phyloP scores from a whole-genome alignment of 2,113 vertebrate genomes.

The Chaetura pelagica region DNA sequence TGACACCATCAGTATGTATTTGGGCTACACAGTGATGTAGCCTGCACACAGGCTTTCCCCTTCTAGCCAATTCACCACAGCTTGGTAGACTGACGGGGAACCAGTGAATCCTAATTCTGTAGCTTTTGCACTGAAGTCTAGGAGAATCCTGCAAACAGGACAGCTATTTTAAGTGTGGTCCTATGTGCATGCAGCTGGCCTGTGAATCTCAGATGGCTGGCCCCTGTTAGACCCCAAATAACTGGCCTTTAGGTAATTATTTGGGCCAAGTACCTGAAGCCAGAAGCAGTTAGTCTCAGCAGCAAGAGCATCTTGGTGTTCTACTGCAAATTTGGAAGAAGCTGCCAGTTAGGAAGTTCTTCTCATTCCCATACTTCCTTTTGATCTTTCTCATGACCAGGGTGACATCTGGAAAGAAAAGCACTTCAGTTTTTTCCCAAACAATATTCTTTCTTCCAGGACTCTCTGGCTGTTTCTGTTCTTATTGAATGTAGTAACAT shows the following conservation, averaged over 20 bases:
- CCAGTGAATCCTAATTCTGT: background rate
- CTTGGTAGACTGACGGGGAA: background rate
- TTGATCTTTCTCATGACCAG: background rate
- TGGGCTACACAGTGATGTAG: background rate
- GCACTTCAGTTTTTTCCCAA: background rate
- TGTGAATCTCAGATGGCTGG: background rate
- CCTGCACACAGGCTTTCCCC: background rate
- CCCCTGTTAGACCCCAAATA: background rate
- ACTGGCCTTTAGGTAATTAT: background rate
- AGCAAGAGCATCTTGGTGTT: background rate
- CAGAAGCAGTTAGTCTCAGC: background rate
- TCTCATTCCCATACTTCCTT: background rate
- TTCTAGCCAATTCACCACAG: background rate
- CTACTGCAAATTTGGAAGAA: background rate
- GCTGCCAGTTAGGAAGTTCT: background rate
- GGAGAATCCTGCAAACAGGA: background rate
- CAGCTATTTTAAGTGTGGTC: rapidly evolving
- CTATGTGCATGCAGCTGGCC: background rate
- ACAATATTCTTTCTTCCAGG: background rate
- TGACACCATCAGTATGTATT: background rate
- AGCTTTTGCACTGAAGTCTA: background rate
- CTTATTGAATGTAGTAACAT: background rate
- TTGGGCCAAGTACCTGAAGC: background rate
- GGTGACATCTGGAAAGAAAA: background rate
- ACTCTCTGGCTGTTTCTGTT: background rate